phyloP scores from a whole-genome alignment of 1,140 invertebrate genomes.

The Chelonus insularis region DNA sequence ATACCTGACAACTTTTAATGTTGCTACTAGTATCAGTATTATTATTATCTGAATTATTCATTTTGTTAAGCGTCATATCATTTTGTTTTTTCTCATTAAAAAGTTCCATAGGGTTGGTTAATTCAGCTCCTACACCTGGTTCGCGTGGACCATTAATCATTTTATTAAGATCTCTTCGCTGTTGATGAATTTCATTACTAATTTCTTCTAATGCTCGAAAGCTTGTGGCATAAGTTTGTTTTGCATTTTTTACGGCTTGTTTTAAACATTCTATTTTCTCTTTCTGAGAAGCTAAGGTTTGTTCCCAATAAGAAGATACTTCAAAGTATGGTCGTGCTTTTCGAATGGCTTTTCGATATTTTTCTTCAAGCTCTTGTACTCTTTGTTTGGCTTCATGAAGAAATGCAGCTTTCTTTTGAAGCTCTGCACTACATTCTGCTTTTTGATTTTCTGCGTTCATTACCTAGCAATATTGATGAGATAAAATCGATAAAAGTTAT shows the following conservation, averaged over 20 bases:
- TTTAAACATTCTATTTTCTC: slow-evolving; percentile 79
- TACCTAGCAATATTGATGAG: slow-evolving; percentile 73
- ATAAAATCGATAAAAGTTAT: background rate
- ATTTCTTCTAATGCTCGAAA: slow-evolving; percentile 87
- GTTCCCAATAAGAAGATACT: slow-evolving; percentile 84
- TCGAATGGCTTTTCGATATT: slow-evolving; percentile 75
- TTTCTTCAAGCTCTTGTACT: slow-evolving; percentile 75
- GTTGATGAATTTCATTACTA: slow-evolving; percentile 88
- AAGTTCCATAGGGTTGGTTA: slow-evolving; percentile 60
- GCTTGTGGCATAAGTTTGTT: slow-evolving; percentile 80
- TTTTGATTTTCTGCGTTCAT: slow-evolving; percentile 91
- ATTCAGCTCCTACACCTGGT: slow-evolving; percentile 88
- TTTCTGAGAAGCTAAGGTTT: slow-evolving; percentile 85
- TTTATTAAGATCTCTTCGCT: slow-evolving; percentile 63
- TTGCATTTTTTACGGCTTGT: slow-evolving; percentile 75
- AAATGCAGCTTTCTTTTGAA: slow-evolving; percentile 75
- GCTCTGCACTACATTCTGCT: slow-evolving; percentile 82
- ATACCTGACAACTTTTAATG: too few species aligned
- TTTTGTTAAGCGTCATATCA: too few species aligned
- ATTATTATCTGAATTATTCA: too few species aligned
- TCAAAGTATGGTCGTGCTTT: slow-evolving; percentile 91
- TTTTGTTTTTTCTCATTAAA: slow-evolving; percentile 44
- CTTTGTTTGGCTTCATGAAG: slow-evolving; percentile 79
- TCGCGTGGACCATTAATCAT: slow-evolving; percentile 71
- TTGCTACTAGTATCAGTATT: too few species aligned